A percentile compares a stretch with the other conserved stretches of the same genome.
Evolutionary conservation across 2,113 vertebrate species (phyloP).

Genomic region (Trichechus manatus): DNA sequence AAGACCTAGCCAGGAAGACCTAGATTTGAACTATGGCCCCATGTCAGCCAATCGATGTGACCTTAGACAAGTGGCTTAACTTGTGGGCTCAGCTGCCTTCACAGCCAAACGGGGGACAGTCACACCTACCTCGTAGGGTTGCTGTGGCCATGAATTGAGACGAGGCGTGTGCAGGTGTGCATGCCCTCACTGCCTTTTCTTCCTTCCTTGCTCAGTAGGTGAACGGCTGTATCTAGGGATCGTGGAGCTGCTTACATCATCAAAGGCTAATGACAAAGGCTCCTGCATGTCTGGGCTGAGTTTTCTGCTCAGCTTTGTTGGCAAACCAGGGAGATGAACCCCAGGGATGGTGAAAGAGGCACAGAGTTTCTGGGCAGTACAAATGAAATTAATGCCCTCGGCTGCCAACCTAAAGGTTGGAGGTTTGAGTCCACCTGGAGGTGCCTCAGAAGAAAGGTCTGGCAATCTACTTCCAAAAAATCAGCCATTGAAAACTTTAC

Average conservation of each 20-base stretch:
- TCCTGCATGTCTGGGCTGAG: not conserved
- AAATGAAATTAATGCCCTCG: not conserved
- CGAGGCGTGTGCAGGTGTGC: fast-evolving
- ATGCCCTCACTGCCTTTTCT: not conserved
- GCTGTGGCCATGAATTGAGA: not conserved
- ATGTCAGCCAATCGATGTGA: not conserved
- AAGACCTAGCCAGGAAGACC: not conserved
- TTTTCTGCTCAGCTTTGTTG: not conserved
- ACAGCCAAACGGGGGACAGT: not conserved
- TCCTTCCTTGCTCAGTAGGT: too few relatives aligned
- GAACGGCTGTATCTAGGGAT: not conserved
- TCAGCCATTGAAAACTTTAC: not conserved
- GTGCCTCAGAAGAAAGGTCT: not conserved
- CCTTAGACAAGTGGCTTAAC: not conserved
- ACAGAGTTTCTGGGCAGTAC: not conserved
- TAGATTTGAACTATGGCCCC: not conserved
- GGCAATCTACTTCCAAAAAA: not conserved
- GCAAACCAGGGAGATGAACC: not conserved
- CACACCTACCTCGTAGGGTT: not conserved
- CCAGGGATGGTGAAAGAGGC: not conserved
- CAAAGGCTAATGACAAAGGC: not conserved
- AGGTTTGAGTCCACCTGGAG: not conserved
- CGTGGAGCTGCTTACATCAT: not conserved
- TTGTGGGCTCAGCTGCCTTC: not conserved
- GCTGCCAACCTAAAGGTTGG: not conserved